Evolutionary conservation across 2,113 vertebrate species (phyloP).

Genomic region (Oreochromis spilurus): DNA sequence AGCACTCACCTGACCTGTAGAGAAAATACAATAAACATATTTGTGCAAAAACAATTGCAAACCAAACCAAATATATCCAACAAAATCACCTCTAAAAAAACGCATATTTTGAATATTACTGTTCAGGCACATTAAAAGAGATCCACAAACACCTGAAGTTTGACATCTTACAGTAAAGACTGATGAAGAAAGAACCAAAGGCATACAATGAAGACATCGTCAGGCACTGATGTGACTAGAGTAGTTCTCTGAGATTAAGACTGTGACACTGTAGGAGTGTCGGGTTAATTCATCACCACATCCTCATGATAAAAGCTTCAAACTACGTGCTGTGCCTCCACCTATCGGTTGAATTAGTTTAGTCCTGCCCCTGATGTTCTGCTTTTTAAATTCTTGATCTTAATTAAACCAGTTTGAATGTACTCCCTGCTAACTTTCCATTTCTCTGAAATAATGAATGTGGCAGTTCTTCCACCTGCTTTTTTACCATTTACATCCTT

Average conservation of each 20-base stretch:
- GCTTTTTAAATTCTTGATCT: not conserved
- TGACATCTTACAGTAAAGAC: not conserved
- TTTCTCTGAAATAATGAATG: not conserved
- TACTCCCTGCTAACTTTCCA: not conserved
- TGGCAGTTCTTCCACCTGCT: not conserved
- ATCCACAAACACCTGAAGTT: not conserved
- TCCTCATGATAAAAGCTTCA: not conserved
- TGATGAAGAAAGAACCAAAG: not conserved
- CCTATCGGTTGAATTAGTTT: not conserved
- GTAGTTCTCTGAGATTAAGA: not conserved
- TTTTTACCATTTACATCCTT: not conserved
- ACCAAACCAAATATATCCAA: fast-evolving
- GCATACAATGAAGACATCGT: not conserved
- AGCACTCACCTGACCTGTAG: not conserved
- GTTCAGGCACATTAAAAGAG: not conserved
- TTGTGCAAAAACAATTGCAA: not conserved
- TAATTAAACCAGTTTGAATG: fast-evolving
- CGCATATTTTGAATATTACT: fast-evolving
- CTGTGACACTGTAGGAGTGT: not conserved
- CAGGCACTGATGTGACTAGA: not conserved
- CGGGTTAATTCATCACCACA: not conserved
- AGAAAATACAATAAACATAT: fast-evolving
- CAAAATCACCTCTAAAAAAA: not conserved
- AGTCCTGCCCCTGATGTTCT: not conserved
- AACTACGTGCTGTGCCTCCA: constrained; percentile 18